Evolutionary conservation across 2,888 invertebrate genomes (phyloP), one percentile per base, ranked within the genome.

Genomic region (Thymelicus sylvestris): DNA sequence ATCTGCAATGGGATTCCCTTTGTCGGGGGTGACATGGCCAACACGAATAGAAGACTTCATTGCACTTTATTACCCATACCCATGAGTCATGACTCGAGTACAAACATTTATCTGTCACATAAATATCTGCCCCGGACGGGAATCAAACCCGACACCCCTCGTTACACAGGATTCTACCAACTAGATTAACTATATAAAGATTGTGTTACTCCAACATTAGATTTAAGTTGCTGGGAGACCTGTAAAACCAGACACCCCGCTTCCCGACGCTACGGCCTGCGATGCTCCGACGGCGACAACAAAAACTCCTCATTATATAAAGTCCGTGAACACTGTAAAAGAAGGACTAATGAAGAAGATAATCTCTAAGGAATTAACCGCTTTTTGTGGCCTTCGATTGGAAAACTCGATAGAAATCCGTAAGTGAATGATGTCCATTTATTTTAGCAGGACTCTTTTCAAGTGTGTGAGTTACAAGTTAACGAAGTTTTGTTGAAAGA

Each of bases 271-370:
- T 19, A 2, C 19, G 19, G 19, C 19, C 19, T 19, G 31, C 31
- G 31, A 31, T 5, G 31, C 31, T 31, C 4, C 31, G 31, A 31
- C 31, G 31, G 31, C 31, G 31, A 31, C 31, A 31, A 5, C 59
- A 69, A 69, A 68, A 69, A 69, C 69, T n/a, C 10, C 12, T 47
- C 64, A 24, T 41, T 67, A 48, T n/a, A 50, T 8, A 19, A 55
- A 52, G 8, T 52, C 57, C 38, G 48, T 24, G 59, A 39, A 10
- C 39, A 7, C 64, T 64, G 41, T 62, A 55, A 44, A 62, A 41
- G 57, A 52, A 47, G 48, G 64, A 59, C 68, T 69, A 69, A 69
- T 69, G 69, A 69, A 68, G 68, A 47, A 48, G 57, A 48, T 57
- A 48, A 39, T 19, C 57, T 63, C 24, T 64, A 59, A 19, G 64